Evolutionary conservation across 2,888 invertebrate genomes (phyloP).

Genomic region (Zygogramma bicolorata): DNA sequence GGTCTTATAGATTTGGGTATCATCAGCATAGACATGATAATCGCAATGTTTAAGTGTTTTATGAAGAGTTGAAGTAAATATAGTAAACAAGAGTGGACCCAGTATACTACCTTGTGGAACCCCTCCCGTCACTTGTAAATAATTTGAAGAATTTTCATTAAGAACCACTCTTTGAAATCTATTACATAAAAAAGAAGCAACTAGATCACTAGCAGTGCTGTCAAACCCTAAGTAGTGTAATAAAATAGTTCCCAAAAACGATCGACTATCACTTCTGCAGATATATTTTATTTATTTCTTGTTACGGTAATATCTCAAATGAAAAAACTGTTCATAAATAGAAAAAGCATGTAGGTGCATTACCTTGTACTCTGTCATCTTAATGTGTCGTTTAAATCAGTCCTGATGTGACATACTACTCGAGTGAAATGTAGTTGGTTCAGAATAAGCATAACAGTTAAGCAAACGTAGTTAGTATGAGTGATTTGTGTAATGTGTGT

Average conservation of each 20-base stretch:
- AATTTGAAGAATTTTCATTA: too few species aligned
- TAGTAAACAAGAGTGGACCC: too few species aligned
- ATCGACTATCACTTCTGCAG: neutral
- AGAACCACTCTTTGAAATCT: too few species aligned
- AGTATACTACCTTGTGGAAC: too few species aligned
- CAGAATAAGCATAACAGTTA: neutral
- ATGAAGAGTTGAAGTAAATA: too few species aligned
- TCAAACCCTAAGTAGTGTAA: too few species aligned
- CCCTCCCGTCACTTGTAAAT: too few species aligned
- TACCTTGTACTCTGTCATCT: neutral
- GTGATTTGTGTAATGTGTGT: neutral
- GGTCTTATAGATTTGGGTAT: too few species aligned
- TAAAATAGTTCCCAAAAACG: neutral
- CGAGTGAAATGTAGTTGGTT: neutral
- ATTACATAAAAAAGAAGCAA: too few species aligned
- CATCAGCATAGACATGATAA: too few species aligned
- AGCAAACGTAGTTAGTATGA: neutral
- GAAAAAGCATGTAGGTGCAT: neutral
- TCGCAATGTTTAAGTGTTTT: too few species aligned
- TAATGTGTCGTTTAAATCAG: conserved; percentile 1
- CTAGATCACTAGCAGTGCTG: too few species aligned
- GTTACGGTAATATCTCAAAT: neutral
- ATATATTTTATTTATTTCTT: neutral
- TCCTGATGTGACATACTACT: neutral
- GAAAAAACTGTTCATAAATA: neutral